Conservation (phyloP, 2,888 invertebrate genomes). For the Mesorhabditis spiculigera region DNA sequence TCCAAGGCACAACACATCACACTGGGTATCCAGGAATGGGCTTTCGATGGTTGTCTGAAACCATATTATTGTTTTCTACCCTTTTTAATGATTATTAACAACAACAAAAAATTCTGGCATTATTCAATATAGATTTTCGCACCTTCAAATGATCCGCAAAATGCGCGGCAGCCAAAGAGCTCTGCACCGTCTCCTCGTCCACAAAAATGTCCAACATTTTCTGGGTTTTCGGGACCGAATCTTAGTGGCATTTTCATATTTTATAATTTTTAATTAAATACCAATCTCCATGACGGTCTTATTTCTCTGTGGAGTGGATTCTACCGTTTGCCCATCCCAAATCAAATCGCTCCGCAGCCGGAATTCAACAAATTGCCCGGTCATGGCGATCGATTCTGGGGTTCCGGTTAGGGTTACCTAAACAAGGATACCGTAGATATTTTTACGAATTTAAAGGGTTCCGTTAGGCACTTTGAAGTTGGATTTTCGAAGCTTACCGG, state of each 20-base stretch:
- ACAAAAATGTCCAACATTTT: conserved; percentile 51
- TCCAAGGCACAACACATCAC: conserved; percentile 52
- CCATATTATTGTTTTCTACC: not conserved
- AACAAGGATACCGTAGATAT: not conserved
- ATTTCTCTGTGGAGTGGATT: conserved; percentile 30
- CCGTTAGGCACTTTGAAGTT: conserved; percentile 9
- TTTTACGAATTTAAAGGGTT: not conserved
- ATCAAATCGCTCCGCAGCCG: conserved; percentile 42
- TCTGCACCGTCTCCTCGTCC: conserved; percentile 51
- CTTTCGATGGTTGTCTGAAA: conserved; percentile 45
- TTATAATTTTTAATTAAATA: conserved; percentile 10
- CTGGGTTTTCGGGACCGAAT: conserved; percentile 31
- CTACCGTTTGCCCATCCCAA: conserved; percentile 39
- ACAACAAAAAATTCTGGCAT: not conserved
- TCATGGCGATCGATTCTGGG: conserved; percentile 43
- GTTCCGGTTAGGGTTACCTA: conserved; percentile 40
- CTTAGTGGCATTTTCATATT: conserved; percentile 10
- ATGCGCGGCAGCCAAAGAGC: conserved; percentile 50
- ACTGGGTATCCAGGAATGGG: conserved; percentile 49
- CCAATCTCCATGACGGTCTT: conserved; percentile 28
- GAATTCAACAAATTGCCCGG: conserved; percentile 40
- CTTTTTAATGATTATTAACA: not conserved
- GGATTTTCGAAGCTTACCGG: conserved; percentile 18
- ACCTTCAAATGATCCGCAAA: conserved; percentile 43
- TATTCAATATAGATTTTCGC: not conserved